Conservation (phyloP, 2,113 vertebrate genomes). For the Hoplias malabaricus region DNA sequence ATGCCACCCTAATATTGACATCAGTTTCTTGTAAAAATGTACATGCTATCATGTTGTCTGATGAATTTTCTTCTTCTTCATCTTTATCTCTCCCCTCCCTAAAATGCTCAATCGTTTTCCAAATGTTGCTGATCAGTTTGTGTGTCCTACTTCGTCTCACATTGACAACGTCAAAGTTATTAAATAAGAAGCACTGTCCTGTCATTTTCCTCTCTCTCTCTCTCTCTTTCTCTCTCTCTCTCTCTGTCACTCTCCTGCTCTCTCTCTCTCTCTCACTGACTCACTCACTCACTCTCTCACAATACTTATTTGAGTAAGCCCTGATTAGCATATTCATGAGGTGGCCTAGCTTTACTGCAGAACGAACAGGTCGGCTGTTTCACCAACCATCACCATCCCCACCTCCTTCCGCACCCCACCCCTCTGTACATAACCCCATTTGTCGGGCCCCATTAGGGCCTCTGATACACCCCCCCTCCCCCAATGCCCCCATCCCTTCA, state of each 20-base stretch:
- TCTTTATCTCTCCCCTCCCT: constrained; percentile 17
- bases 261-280: not conserved
- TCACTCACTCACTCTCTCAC: constrained; percentile 3
- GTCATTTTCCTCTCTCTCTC: constrained; percentile 38
- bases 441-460: constrained; percentile 71
- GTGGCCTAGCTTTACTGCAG: constrained; percentile 75
- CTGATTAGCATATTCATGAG: constrained; percentile 82
- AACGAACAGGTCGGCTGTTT: constrained; percentile 68
- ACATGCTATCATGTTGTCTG: no score
- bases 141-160: constrained; percentile 44
- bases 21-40: no score
- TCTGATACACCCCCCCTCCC: constrained; percentile 56
- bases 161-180: constrained; percentile 67
- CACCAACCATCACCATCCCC: no score
- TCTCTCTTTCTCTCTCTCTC: not conserved
- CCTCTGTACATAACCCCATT: constrained; percentile 72
- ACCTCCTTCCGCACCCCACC: constrained; percentile 63
- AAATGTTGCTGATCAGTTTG: constrained; percentile 17
- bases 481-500: constrained; percentile 1
- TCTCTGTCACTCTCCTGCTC: constrained; percentile 44
- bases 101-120: constrained; percentile 14
- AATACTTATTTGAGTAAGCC: constrained; percentile 59
- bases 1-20: no score
- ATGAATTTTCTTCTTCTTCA: constrained; percentile 16
- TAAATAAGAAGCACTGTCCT: constrained; percentile 77